Evolutionary conservation across 2,113 vertebrate species (phyloP).

Genomic region (Ceuthmochares aereus): DNA sequence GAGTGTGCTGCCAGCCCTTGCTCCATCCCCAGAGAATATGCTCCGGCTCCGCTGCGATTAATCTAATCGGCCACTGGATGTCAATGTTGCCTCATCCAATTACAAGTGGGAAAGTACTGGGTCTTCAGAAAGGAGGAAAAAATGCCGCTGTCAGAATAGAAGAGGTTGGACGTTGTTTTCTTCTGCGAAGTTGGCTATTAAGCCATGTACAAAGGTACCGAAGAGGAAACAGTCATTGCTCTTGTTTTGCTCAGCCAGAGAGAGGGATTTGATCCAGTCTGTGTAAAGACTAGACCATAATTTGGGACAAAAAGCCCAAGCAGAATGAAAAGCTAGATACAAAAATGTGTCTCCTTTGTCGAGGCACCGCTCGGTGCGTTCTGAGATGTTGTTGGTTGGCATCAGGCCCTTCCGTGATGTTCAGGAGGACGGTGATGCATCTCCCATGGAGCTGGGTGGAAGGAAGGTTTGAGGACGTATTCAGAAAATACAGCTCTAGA

Average conservation of each 20-base stretch:
- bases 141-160: neutral
- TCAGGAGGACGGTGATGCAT: neutral
- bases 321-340: neutral
- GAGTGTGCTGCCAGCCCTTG: neutral
- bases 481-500: neutral
- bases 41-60: constrained; percentile 65
- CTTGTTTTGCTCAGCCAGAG: neutral
- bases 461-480: neutral
- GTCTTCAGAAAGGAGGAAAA: neutral
- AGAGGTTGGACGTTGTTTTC: neutral
- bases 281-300: neutral
- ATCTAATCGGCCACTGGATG: constrained; percentile 79
- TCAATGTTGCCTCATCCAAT: constrained; percentile 80
- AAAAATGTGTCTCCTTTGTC: rapidly evolving
- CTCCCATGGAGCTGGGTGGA: neutral
- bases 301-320: neutral
- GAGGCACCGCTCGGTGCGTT: neutral
- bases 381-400: neutral
- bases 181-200: neutral
- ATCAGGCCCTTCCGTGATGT: rapidly evolving
- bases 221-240: neutral
- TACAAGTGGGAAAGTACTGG: neutral
- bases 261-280: neutral
- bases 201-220: rapidly evolving
- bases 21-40: neutral